Conservation (phyloP, 1,140 invertebrate genomes). For the Euwallacea fornicatus region DNA sequence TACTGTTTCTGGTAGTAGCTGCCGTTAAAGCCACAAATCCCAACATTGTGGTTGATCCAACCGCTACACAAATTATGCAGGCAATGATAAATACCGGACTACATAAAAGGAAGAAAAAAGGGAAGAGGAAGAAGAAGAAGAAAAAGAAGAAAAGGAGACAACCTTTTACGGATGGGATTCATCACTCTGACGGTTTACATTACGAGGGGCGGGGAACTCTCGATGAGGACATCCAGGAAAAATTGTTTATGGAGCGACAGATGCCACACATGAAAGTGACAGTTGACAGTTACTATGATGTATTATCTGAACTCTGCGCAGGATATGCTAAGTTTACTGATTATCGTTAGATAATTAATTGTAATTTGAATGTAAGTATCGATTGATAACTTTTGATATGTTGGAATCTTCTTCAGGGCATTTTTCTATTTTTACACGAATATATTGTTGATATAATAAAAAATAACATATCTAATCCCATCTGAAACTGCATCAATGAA, state of each 20-base stretch:
- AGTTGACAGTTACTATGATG: conserved; percentile 2
- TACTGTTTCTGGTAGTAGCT: conserved; percentile 71
- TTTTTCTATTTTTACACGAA: no score
- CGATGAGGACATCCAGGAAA: no score
- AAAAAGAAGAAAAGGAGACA: conserved; percentile 48
- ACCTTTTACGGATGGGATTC: conserved; percentile 3
- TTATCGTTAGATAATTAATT: no score
- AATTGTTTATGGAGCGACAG: neutral
- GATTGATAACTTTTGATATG: no score
- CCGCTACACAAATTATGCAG: conserved; percentile 27
- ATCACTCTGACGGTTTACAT: neutral
- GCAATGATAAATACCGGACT: conserved; percentile 26
- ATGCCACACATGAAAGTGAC: neutral
- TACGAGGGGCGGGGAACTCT: no score
- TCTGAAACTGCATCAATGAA: conserved; percentile 1
- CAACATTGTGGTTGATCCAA: conserved; percentile 42
- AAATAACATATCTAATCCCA: no score
- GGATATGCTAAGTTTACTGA: conserved; percentile 1
- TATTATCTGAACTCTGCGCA: neutral
- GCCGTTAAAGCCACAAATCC: conserved; percentile 63
- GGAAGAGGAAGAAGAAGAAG: conserved; percentile 32
- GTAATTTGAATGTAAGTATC: no score
- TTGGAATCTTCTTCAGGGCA: no score
- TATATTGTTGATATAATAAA: no score
- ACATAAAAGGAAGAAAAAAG: conserved; percentile 22